Evolutionary conservation across 2,888 invertebrate genomes (phyloP), one percentile per base, ranked within the genome.

Genomic region (Caenorhabditis imperialis): DNA sequence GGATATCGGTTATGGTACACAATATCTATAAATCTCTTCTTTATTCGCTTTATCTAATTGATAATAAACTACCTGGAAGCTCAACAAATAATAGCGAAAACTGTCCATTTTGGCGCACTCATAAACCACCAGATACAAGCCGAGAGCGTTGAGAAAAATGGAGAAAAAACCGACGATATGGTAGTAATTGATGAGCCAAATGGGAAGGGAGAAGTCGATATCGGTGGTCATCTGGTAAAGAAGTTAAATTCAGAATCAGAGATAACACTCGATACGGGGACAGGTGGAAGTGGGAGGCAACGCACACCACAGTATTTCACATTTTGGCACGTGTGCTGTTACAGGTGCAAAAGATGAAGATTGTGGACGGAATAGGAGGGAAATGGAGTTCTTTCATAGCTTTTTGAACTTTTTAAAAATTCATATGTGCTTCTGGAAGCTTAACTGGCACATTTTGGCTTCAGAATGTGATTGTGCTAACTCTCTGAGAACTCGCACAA

Each of bases 101-200:
- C 14, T 18, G 12, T 45, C 58, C 0, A 58, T 12, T 8, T 38
- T 18, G 2, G 27, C 37, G 7, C 35, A 38, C 20, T 58, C 16
- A 35, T 48, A 58, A 16, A 38, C 1, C 2, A 58, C 18, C 3
- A 58, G 27, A 23, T 33, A 48, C 1, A 48, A 16, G 10, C 35
- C 48, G 6, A 35, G 27, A 14, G n/a, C 6, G 48, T 58, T 58
- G 14, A 58, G 37, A n/a, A 37, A 12, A 1, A 48, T 0, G 16
- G 58, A 58, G 8, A 58, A 27, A 0, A 20, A 1, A 1, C 58
- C 48, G 4, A 47, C 8, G 14, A 27, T 14, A 38, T 58, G 23
- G 12, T 58, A 58, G 10, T 20, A 58, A 37, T 37, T 48, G 1
- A 58, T 23, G 5, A 58, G 48, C 47, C 48, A 58, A 14, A 14